Percentiles rank a stretch among this genome's conserved stretches.
Evolutionary conservation across 2,888 invertebrate species (phyloP).

Genomic region (Dioctria rufipes): DNA sequence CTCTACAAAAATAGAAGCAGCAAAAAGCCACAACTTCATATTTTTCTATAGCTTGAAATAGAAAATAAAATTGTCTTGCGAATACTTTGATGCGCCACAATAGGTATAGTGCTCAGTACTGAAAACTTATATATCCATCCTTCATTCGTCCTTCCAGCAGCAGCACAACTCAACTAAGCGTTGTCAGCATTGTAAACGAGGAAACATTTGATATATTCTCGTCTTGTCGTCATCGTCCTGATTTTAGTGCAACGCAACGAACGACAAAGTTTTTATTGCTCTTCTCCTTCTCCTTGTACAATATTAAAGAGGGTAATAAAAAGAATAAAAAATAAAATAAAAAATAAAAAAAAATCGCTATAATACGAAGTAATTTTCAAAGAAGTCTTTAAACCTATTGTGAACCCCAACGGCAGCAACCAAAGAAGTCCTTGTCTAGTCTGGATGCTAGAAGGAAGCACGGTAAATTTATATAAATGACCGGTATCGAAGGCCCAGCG

Average conservation of each 20-base stretch:
- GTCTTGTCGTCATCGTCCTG: too few species aligned
- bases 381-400: conserved; percentile 21
- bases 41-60: background rate
- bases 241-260: background rate
- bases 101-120: background rate
- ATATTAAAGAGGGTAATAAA: conserved; percentile 3
- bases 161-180: background rate
- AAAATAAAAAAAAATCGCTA: conserved; percentile 13
- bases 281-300: background rate
- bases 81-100: background rate
- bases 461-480: conserved; percentile 45
- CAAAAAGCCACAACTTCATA: background rate
- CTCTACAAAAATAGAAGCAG: conserved; percentile 4
- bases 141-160: background rate
- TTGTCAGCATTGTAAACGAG: too few species aligned
- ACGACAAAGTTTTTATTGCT: conserved; percentile 7
- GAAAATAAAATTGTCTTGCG: background rate
- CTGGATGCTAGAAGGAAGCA: background rate
- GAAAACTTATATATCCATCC: background rate
- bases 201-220: too few species aligned
- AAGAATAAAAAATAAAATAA: background rate
- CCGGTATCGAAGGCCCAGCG: conserved; percentile 45
- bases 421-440: too few species aligned
- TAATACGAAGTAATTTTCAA: conserved; percentile 18
- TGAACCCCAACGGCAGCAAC: background rate